A percentile compares a stretch with the other conserved stretches of the same genome.
These are phyloP conservation scores for Hydractinia echinata DNA, from an alignment of 30 jellyfish, hydroid and myxozoan species.

Conservation along the genomic window DNA sequence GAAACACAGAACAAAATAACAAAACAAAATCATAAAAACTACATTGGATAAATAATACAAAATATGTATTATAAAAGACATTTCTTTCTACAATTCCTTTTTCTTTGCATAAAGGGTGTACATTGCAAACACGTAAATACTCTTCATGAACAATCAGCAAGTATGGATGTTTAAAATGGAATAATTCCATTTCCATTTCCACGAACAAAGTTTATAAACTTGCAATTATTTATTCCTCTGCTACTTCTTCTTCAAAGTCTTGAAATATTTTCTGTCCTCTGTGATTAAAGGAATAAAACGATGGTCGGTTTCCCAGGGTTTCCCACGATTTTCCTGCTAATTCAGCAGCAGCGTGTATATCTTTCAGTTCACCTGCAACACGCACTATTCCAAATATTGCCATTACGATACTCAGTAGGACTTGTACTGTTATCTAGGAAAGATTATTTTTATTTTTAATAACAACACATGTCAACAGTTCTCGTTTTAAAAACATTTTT, in stretches of 20 bases:
- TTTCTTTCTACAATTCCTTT: no score
- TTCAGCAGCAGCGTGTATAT: slow-evolving; percentile 92
- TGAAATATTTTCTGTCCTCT: slow-evolving; percentile 82
- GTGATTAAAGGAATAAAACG: slow-evolving; percentile 76
- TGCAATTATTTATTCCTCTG: no score
- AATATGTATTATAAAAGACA: no score
- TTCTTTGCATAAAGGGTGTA: no score
- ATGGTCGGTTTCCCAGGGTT: slow-evolving; percentile 81
- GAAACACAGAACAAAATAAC: no score
- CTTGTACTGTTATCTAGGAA: slow-evolving; percentile 65
- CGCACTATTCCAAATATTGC: slow-evolving; percentile 70
- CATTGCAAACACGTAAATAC: no score
- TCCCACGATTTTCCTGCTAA: slow-evolving; percentile 93
- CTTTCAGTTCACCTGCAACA: slow-evolving; percentile 85
- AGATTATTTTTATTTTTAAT: neutral
- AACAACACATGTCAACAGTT: neutral
- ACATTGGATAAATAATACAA: no score
- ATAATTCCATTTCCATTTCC: no score
- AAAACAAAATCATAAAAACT: no score
- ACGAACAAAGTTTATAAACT: no score
- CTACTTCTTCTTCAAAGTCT: slow-evolving; percentile 51
- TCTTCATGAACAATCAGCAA: no score
- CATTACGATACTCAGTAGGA: slow-evolving; percentile 49
- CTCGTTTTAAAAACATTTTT: neutral
- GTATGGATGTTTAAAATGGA: no score